phyloP scores from a whole-genome alignment of 2,888 invertebrate species.

The Sympetrum striolatum region DNA sequence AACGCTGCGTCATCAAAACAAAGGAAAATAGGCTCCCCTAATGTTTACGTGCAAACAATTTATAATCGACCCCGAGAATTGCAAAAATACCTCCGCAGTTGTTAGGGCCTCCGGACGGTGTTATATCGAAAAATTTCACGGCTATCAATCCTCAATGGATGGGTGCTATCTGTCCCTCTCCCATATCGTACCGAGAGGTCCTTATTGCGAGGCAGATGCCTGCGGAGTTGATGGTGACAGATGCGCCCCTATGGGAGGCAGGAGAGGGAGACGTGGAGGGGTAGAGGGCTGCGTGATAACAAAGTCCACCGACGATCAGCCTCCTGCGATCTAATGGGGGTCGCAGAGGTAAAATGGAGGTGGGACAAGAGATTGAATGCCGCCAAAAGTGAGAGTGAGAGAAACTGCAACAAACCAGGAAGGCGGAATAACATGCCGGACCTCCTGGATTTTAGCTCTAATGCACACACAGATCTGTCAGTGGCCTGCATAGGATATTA shows the following conservation, averaged over 20 bases:
- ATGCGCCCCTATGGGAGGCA: conserved; percentile 5
- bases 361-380: background rate
- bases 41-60: background rate
- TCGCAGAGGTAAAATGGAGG: background rate
- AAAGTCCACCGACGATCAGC: background rate
- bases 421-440: no score
- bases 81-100: background rate
- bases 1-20: no score
- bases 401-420: background rate
- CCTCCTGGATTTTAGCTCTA: no score
- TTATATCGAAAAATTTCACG: no score
- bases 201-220: conserved; percentile 35
- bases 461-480: no score
- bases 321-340: background rate
- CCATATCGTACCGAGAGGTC: conserved; percentile 13
- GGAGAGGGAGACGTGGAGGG: background rate
- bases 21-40: background rate
- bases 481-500: no score
- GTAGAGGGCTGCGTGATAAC: background rate
- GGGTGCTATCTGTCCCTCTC: background rate
- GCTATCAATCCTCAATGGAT: background rate
- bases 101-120: no score
- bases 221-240: conserved; percentile 10
- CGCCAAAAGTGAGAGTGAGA: background rate
- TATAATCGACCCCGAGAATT: background rate